These are phyloP conservation scores for Thalassoma bifasciatum DNA, from an alignment of 2,113 vertebrate species.

Conservation along the genomic window DNA sequence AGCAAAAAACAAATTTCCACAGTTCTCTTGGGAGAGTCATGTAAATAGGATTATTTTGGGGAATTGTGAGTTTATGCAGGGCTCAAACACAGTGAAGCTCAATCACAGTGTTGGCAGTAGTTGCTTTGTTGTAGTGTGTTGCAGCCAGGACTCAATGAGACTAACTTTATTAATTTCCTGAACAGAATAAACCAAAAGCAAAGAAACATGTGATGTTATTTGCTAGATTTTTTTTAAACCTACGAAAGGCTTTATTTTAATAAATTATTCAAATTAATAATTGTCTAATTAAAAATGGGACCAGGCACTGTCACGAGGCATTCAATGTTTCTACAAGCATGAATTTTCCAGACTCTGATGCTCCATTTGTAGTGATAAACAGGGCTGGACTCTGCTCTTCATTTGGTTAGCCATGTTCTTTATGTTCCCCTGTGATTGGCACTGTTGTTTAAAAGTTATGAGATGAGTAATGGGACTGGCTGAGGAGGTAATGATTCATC, in stretches of 20 bases:
- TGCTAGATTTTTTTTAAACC: neutral
- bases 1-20: slow-evolving; percentile 8
- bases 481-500: slow-evolving; percentile 56
- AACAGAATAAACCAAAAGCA: slow-evolving; percentile 18
- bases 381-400: neutral
- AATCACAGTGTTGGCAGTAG: slow-evolving; percentile 38
- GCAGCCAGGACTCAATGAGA: slow-evolving; percentile 27
- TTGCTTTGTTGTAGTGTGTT: slow-evolving; percentile 14
- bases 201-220: neutral
- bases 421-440: slow-evolving; percentile 38
- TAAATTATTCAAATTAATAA: neutral
- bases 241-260: neutral
- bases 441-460: slow-evolving; percentile 52
- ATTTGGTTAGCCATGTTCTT: slow-evolving; percentile 21
- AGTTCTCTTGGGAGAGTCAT: slow-evolving; percentile 11
- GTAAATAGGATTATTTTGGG: slow-evolving; percentile 22
- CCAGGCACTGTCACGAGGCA: neutral
- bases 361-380: neutral
- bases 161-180: slow-evolving; percentile 30
- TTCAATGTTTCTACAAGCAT: neutral
- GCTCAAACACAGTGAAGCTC: slow-evolving; percentile 32
- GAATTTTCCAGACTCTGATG: slow-evolving; percentile 3
- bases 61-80: slow-evolving; percentile 18
- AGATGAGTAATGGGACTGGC: slow-evolving; percentile 57
- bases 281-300: slow-evolving; percentile 26